Evolutionary conservation across 2,888 invertebrate genomes (phyloP), one percentile per base, ranked within the genome.

Genomic region (Phalera bucephala): DNA sequence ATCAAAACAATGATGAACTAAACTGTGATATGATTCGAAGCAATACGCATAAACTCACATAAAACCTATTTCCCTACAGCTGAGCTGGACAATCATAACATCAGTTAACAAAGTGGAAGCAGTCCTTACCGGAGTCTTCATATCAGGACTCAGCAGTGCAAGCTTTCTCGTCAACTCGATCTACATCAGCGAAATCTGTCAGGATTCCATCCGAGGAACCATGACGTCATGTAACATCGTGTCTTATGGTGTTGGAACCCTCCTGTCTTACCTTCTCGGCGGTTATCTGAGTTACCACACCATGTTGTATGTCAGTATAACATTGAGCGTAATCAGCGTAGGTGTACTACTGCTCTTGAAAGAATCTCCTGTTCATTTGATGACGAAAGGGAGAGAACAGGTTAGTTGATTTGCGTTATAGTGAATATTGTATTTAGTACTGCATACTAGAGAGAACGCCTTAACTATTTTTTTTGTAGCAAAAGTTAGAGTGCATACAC

Each of bases 181-280:
- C 3, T 63, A 49, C 36, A 45, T 61, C 21, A 45, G 49, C 6
- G 63, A 63, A 33, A 45, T 57, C 17, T 64, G 43, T 11, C 62
- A 58, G 26, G 55, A 55, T 9, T 48, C 51, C 2, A 52, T 64
- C 0, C 32, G 68, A 45, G 64, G 65, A 6, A 40, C 47, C 7
- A 48, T 56, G 57, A 38, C 53, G 3, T 30, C 47, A 20, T 13
- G 32, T 14, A 46, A 38, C 4, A 36, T 61, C 31, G 39, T 57
- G 0, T 42, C 46, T 0, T 61, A 45, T 9, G 53, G 53, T 2
- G 14, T 61, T 1, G 57, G 57, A 3, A 49, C 46, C 29, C 26
- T 57, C 7, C 13, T 57, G 0, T 43, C 58, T 0, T 57, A 61
- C 15, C 0, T 49, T 1, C 32, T 57, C 0, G 57, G 53, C 21